A percentile compares a stretch with the other conserved stretches of the same genome.
Conservation (phyloP, 2,113 vertebrate species). For the Elachura formosa region DNA sequence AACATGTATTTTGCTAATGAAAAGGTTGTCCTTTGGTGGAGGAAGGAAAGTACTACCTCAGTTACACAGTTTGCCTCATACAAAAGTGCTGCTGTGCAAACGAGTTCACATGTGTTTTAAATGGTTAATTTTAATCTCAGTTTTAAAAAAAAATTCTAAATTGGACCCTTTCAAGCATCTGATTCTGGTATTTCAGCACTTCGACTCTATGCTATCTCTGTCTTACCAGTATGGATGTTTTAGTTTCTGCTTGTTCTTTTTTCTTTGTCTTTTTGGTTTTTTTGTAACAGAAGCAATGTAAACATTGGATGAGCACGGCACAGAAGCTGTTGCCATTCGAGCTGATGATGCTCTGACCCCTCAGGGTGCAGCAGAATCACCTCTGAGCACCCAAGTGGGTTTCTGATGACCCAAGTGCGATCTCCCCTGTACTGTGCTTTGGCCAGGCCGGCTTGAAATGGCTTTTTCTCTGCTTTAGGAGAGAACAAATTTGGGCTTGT, state of each 20-base stretch:
- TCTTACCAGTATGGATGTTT: neutral
- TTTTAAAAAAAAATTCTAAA: neutral
- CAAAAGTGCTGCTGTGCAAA: neutral
- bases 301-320: accelerated
- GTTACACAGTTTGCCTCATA: neutral
- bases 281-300: accelerated
- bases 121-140: neutral
- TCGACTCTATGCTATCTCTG: neutral
- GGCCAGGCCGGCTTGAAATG: no score
- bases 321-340: neutral
- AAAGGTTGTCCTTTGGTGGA: neutral
- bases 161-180: neutral
- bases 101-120: neutral
- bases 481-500: accelerated
- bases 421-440: neutral
- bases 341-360: neutral
- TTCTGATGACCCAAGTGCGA: accelerated
- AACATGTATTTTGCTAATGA: neutral
- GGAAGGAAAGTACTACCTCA: neutral
- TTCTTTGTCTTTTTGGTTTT: no score
- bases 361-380: neutral
- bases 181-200: neutral
- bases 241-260: neutral
- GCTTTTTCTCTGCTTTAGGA: accelerated
- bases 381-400: neutral